phyloP scores from a whole-genome alignment of 2,113 vertebrate species.

The Lamprotornis superbus region DNA sequence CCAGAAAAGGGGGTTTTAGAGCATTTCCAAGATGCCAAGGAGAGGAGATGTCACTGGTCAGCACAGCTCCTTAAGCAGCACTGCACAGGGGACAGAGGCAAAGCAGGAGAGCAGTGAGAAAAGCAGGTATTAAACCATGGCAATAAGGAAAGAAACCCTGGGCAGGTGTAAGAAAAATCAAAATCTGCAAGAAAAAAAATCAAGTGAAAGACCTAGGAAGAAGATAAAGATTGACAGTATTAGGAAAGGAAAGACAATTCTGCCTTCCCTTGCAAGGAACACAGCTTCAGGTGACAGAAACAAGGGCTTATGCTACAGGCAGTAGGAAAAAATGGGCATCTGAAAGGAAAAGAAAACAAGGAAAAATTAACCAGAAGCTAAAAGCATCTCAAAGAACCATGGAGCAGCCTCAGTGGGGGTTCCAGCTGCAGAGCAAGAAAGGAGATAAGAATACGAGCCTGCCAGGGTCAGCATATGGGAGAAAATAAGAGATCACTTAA shows the following conservation, averaged over 20 bases:
- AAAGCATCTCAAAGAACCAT: neutral
- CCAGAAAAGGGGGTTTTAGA: neutral
- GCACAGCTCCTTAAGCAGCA: neutral
- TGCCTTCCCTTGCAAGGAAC: neutral
- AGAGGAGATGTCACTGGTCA: neutral
- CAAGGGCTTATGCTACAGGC: neutral
- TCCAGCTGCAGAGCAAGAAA: neutral
- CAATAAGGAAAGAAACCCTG: neutral
- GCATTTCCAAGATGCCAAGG: neutral
- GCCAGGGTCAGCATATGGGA: fast-evolving
- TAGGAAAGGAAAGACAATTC: neutral
- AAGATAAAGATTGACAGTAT: neutral
- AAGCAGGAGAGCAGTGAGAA: neutral
- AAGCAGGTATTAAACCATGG: neutral
- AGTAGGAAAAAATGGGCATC: neutral
- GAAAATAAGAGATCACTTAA: neutral
- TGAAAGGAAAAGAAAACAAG: neutral
- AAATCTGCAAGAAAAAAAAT: neutral
- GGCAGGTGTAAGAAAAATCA: neutral
- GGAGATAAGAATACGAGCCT: neutral
- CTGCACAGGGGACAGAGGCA: neutral
- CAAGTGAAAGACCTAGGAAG: neutral
- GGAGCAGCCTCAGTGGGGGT: neutral
- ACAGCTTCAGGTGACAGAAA: neutral
- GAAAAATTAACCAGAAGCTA: neutral